Conservation (phyloP, 1,140 invertebrate species). For the Nixonia krombeini region DNA sequence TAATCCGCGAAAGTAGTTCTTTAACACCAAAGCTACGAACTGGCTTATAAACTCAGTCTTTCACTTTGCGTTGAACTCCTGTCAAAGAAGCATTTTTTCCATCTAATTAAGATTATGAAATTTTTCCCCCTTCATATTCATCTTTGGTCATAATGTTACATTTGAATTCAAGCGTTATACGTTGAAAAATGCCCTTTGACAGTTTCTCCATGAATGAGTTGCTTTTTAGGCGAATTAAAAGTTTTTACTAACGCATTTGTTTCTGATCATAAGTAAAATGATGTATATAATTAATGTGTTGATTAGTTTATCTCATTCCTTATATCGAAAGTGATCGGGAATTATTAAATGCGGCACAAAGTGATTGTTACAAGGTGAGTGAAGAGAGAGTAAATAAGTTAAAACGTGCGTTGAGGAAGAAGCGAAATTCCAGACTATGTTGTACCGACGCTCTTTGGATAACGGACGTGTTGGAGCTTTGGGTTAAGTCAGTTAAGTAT, state of each 20-base stretch:
- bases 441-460: constrained; percentile 25
- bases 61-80: constrained; percentile 3
- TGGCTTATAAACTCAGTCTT: constrained; percentile 4
- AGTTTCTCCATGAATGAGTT: neutral
- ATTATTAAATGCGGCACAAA: no score
- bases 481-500: constrained; percentile 52
- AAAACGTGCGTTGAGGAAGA: neutral
- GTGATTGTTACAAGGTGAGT: no score
- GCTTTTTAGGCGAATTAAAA: neutral
- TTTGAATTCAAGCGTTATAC: no score
- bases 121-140: neutral
- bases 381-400: neutral
- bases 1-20: constrained; percentile 16
- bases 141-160: neutral
- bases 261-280: no score
- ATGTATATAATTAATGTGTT: no score
- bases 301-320: no score
- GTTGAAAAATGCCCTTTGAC: no score
- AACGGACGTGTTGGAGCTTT: constrained; percentile 41
- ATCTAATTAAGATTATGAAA: neutral
- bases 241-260: no score
- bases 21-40: constrained; percentile 12
- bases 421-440: neutral
- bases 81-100: constrained; percentile 6
- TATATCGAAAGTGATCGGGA: no score